A percentile compares a stretch with the other conserved stretches of the same genome.
phyloP scores from a whole-genome alignment of 2,888 invertebrate species.

The Hoplodrina blanda region DNA sequence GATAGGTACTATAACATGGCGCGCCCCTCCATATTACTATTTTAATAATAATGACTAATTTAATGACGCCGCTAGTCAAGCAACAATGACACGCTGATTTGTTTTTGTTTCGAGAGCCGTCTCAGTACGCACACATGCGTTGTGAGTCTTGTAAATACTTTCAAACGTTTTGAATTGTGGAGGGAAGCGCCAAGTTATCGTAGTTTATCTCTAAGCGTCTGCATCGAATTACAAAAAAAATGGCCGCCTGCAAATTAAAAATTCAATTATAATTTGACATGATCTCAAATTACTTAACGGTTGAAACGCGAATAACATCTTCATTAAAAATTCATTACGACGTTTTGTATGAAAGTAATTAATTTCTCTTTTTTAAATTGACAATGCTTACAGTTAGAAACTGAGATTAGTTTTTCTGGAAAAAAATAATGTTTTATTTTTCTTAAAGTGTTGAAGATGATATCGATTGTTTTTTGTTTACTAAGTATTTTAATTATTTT shows the following conservation, averaged over 20 bases:
- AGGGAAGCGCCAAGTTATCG: too few relatives aligned
- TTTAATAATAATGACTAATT: too few relatives aligned
- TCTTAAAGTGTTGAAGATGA: conserved; percentile 20
- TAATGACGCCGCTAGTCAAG: too few relatives aligned
- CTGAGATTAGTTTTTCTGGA: too few relatives aligned
- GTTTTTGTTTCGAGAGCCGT: too few relatives aligned
- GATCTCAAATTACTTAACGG: conserved; percentile 13
- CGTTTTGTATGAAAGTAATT: neutral
- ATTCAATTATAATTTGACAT: conserved; percentile 27
- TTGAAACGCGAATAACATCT: conserved; percentile 20
- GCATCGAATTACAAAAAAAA: neutral
- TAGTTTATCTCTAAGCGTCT: too few relatives aligned
- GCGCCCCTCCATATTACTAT: too few relatives aligned
- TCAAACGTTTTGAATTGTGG: too few relatives aligned
- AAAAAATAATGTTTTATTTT: neutral
- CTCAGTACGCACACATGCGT: too few relatives aligned
- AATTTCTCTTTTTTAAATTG: conserved; percentile 2
- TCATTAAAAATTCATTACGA: conserved; percentile 19
- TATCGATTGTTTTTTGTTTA: neutral
- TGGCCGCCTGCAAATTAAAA: conserved; percentile 34
- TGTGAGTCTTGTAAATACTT: too few relatives aligned
- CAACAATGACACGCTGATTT: too few relatives aligned
- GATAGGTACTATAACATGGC: too few relatives aligned
- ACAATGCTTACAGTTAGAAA: neutral
- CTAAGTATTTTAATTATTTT: conserved; percentile 17